Conservation (phyloP, 2,888 invertebrate genomes). For the Spialia ferax region DNA sequence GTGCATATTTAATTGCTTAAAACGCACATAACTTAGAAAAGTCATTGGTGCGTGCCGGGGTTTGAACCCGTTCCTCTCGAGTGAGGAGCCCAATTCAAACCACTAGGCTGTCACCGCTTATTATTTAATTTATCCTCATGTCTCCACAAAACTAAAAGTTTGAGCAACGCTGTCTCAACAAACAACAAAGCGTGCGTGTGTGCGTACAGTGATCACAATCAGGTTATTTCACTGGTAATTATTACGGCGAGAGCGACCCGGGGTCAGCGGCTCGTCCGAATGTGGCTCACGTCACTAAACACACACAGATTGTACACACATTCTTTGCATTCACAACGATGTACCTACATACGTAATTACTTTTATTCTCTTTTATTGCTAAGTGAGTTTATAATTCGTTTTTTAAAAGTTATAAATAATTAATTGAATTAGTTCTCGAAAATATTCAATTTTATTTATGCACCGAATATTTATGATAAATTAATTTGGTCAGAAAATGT, state of each 20-base stretch:
- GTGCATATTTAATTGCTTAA: too few species aligned
- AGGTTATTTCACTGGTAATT: constrained; percentile 86
- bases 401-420: too few species aligned
- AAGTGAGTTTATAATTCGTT: background rate
- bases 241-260: constrained; percentile 82
- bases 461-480: too few species aligned
- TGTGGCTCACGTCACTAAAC: constrained; percentile 70
- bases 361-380: background rate
- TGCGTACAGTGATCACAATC: constrained; percentile 84
- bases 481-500: too few species aligned
- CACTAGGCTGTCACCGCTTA: too few species aligned
- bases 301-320: constrained; percentile 55
- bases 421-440: too few species aligned
- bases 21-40: too few species aligned
- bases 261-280: constrained; percentile 68
- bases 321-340: constrained; percentile 59
- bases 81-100: too few species aligned
- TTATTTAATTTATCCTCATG: too few species aligned
- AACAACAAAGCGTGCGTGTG: constrained; percentile 69
- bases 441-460: too few species aligned
- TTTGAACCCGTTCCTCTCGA: too few species aligned
- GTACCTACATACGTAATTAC: background rate
- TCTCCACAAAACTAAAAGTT: constrained; percentile 43
- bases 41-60: too few species aligned
- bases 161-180: constrained; percentile 62